phyloP scores from a whole-genome alignment of 2,888 invertebrate species.

The Idaea aversata region DNA sequence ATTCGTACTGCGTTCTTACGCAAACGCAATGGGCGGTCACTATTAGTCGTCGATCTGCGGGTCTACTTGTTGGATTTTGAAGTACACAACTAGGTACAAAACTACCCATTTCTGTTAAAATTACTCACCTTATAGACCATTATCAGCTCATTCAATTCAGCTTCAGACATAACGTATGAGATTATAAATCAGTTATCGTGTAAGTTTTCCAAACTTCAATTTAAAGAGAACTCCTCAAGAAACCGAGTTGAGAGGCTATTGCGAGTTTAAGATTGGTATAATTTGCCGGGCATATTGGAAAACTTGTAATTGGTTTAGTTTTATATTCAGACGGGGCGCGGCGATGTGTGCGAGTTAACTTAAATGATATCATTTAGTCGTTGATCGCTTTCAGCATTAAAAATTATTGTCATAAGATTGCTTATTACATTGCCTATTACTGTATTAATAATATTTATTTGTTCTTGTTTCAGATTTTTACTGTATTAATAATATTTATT shows the following conservation, averaged over 20 bases:
- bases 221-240: constrained; percentile 50
- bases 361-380: constrained; percentile 60
- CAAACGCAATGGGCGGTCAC: too few relatives aligned
- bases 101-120: too few relatives aligned
- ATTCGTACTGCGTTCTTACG: too few relatives aligned
- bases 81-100: too few relatives aligned
- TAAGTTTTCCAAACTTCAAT: constrained; percentile 50
- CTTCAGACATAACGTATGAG: constrained; percentile 18
- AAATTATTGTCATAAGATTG: constrained; percentile 23
- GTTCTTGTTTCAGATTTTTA: too few relatives aligned
- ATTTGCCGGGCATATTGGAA: constrained; percentile 73
- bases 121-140: background rate
- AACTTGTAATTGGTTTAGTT: constrained; percentile 77
- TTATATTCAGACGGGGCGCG: constrained; percentile 54
- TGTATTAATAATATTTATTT: too few relatives aligned
- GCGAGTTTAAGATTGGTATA: constrained; percentile 69
- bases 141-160: constrained; percentile 9
- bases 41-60: too few relatives aligned
- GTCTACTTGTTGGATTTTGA: too few relatives aligned
- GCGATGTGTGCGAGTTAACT: constrained; percentile 57
- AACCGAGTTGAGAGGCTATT: constrained; percentile 55
- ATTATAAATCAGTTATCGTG: constrained; percentile 33
- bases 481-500: constrained; percentile 23
- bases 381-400: constrained; percentile 30
- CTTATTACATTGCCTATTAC: constrained; percentile 7